A percentile compares a stretch with the other conserved stretches of the same genome.
phyloP scores from a whole-genome alignment of 2,797 vertebrate genomes.

The Pangasius larnaudii region DNA sequence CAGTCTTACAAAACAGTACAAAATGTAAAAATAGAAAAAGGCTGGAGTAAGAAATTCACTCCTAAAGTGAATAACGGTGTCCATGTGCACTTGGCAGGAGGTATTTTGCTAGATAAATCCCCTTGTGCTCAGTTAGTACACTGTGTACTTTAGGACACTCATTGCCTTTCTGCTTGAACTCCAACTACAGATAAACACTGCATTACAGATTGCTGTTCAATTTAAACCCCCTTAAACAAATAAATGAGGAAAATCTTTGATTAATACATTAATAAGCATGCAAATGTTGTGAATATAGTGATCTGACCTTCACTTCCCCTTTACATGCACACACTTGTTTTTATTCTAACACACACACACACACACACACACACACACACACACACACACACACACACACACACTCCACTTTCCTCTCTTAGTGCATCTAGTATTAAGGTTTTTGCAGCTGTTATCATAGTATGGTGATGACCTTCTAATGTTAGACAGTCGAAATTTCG shows the following conservation, averaged over 20 bases:
- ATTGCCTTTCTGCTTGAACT: not conserved
- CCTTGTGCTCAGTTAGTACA: not conserved
- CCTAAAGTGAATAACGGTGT: not conserved
- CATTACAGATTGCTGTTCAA: not conserved
- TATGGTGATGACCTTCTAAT: not conserved
- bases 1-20: not conserved
- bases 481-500: not conserved
- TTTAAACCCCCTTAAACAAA: not conserved
- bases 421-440: not conserved
- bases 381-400: not conserved
- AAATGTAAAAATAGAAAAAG: not conserved
- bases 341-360: not conserved
- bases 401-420: too few relatives aligned
- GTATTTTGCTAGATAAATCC: not conserved
- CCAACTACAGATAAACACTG: not conserved
- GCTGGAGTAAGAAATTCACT: not conserved
- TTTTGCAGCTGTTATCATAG: not conserved
- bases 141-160: not conserved
- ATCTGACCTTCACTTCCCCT: conserved; percentile 21
- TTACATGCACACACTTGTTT: not conserved
- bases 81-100: not conserved
- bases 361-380: too few relatives aligned
- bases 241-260: too few relatives aligned
- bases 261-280: not conserved
- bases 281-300: not conserved